A percentile compares a stretch with the other conserved stretches of the same genome.
Evolutionary conservation across 2,113 vertebrate genomes (phyloP).

Genomic region (Dipodomys stephensi): DNA sequence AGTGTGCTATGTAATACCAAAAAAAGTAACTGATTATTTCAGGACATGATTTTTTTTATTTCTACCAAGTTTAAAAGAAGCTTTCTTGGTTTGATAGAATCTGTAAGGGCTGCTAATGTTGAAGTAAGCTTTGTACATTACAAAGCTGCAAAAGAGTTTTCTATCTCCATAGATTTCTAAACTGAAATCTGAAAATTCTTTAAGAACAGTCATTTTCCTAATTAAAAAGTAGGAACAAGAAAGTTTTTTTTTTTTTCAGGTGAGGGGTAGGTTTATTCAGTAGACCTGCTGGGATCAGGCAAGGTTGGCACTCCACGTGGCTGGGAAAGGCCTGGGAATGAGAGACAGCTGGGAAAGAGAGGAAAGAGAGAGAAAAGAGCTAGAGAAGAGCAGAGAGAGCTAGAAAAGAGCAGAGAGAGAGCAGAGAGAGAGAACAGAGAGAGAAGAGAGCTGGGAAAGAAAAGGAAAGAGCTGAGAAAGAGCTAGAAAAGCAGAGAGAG

Average conservation of each 20-base stretch:
- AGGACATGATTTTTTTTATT: neutral
- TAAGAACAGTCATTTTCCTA: neutral
- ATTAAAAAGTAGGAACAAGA: neutral
- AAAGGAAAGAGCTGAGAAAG: too few species aligned
- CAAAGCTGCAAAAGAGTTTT: neutral
- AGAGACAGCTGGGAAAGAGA: too few species aligned
- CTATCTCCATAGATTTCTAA: neutral
- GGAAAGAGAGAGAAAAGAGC: too few species aligned
- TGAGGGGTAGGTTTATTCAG: too few species aligned
- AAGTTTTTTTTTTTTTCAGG: neutral
- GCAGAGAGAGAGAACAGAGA: too few species aligned
- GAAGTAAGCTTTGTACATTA: neutral
- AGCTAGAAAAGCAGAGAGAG: too few species aligned
- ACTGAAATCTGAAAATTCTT: neutral
- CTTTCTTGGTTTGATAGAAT: neutral
- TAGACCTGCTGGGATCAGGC: too few species aligned
- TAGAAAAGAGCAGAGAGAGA: too few species aligned
- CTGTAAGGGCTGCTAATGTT: neutral
- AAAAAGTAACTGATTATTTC: neutral
- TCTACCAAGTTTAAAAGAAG: neutral
- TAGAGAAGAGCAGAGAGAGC: too few species aligned
- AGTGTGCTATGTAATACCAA: neutral
- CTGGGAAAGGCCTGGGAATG: too few species aligned
- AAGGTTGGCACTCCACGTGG: too few species aligned
- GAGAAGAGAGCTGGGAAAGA: too few species aligned